Base-by-base conservation (phyloP, 2,888 invertebrate genomes). In the Ctena decussata region DNA sequence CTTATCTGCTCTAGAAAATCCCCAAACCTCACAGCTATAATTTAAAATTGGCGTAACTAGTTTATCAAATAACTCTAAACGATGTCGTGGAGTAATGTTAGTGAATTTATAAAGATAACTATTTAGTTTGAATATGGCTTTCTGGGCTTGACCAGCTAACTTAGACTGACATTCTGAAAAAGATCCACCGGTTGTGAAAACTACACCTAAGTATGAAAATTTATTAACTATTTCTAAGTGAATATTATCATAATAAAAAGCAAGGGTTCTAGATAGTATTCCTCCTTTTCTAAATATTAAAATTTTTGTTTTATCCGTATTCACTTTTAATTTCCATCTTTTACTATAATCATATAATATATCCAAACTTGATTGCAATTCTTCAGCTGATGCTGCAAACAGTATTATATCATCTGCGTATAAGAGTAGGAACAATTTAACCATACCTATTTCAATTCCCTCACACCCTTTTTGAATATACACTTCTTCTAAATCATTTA, bases 11-110 rank as follows among this genome's bases (percentile, higher is more conserved):
- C 37, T 24, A 35, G 24, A 39, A 39, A 71, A 39, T 21, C 71
- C 71, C 71, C 71, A 71, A 18, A 71, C 39, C n/a, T 71, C 71
- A 37, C 71, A 11, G 8, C 71, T 18, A 35, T 71, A 71, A n/a
- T 71, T 71, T 37, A 71, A 37, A 11, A 71, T 71, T 39, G 37
- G 71, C 21, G 35, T 24, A 5, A 71, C 39, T 5, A 35, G 71
- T 71, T 71, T 71, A n/a, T 71, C 71, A 30, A 71, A 71, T 11
- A 71, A n/a, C 8, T 71, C 71, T 12, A 69, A 30, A 27, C 18
- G 21, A 32, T 69, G 69, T 30, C 32, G 21, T 18, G 27, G 12
- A n/a, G 8, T 21, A 71, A 71, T 21, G 37, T 71, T 37, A 37
- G 71, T 71, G 27, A 37, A 71, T 37, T 35, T 71, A 39, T 71